These are phyloP conservation scores for Theretra japonica DNA, from an alignment of 2,888 invertebrate genomes.

Conservation along the genomic window DNA sequence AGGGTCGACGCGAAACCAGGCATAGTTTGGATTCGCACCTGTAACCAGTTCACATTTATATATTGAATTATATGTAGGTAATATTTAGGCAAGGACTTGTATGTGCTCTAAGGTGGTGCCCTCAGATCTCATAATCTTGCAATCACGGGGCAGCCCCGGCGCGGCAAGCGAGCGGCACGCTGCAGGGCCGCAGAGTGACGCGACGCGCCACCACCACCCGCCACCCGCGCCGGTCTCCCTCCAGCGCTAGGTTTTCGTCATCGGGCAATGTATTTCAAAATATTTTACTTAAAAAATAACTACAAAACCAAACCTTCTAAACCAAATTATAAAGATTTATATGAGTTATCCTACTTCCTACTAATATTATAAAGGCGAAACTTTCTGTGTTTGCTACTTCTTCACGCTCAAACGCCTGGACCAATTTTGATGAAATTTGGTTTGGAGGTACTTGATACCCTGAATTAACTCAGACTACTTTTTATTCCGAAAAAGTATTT, in stretches of 20 bases:
- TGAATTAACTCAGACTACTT: no score
- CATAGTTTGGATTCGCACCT: conserved; percentile 97
- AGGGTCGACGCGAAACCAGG: conserved; percentile 96
- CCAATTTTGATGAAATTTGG: no score
- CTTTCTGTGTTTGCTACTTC: no score
- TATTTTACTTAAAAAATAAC: background rate
- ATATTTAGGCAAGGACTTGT: background rate
- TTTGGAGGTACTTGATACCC: no score
- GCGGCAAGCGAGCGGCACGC: conserved; percentile 43
- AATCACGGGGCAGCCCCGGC: conserved; percentile 48
- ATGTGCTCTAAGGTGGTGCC: conserved; percentile 38
- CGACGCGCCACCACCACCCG: conserved; percentile 35
- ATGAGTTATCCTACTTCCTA: no score
- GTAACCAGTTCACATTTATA: conserved; percentile 25
- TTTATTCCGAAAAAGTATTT: no score
- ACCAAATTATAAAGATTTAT: no score
- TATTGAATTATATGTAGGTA: background rate
- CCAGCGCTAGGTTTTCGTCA: conserved; percentile 54
- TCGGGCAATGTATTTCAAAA: conserved; percentile 42
- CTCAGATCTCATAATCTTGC: conserved; percentile 64
- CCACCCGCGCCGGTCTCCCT: conserved; percentile 42
- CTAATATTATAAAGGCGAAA: no score
- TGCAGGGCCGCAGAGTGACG: conserved; percentile 36
- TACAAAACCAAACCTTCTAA: no score
- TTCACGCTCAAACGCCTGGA: no score